Conservation (phyloP, 2,888 invertebrate species). For the Watsonalla cultraria region DNA sequence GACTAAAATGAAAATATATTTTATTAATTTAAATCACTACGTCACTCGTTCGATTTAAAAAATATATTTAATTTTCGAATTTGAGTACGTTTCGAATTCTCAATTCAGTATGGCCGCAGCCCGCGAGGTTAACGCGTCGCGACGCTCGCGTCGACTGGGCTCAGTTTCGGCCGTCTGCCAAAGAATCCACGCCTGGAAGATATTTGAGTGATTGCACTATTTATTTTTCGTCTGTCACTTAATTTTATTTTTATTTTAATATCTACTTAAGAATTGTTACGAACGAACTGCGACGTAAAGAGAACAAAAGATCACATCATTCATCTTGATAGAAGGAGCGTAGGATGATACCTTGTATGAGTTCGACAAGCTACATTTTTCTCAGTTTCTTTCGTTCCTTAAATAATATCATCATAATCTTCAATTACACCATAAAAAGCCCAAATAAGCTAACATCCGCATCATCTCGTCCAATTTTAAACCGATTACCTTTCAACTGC, state of each 20-base stretch:
- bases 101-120: slow-evolving; percentile 36
- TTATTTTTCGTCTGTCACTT: slow-evolving; percentile 31
- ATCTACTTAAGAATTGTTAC: slow-evolving; percentile 7
- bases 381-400: no score
- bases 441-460: not conserved
- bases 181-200: slow-evolving; percentile 67
- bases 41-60: slow-evolving; percentile 14
- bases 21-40: not conserved
- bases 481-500: not conserved
- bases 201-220: slow-evolving; percentile 68
- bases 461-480: slow-evolving; percentile 1
- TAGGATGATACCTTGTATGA: no score
- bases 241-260: slow-evolving; percentile 20
- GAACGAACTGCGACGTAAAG: not conserved
- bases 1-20: slow-evolving; percentile 4
- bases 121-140: slow-evolving; percentile 56
- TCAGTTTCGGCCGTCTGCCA: slow-evolving; percentile 67
- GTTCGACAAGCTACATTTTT: no score
- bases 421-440: no score
- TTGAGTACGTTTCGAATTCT: slow-evolving; percentile 36
- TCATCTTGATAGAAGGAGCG: no score
- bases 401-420: no score
- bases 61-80: slow-evolving; percentile 27
- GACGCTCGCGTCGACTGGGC: slow-evolving; percentile 63
- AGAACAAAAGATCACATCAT: not conserved